These are phyloP conservation scores for Kryptolebias marmoratus DNA, from an alignment of 2,113 vertebrate genomes.

Conservation along the genomic window DNA sequence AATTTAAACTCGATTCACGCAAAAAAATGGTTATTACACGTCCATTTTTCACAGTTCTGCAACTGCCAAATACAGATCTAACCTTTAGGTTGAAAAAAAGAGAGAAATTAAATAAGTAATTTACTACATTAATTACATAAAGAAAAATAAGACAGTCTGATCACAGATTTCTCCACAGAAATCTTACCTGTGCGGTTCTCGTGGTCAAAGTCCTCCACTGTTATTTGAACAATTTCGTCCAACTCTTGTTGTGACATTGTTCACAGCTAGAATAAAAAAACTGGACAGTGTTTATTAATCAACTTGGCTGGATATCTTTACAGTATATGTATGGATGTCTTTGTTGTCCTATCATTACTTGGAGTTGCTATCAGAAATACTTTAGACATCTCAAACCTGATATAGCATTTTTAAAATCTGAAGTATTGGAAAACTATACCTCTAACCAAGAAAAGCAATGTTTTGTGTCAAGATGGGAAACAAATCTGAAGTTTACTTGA, in stretches of 20 bases:
- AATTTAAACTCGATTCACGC: not conserved
- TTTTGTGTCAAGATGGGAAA: too few species aligned
- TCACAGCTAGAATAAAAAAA: constrained; percentile 71
- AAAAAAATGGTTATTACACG: not conserved
- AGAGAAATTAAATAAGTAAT: not conserved
- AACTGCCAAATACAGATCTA: not conserved
- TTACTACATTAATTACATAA: not conserved
- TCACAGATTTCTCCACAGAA: not conserved
- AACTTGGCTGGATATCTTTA: not conserved
- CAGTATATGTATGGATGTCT: not conserved
- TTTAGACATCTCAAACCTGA: not conserved
- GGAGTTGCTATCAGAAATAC: not conserved
- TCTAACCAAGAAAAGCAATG: too few species aligned
- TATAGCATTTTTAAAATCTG: too few species aligned
- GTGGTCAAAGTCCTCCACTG: constrained; percentile 91
- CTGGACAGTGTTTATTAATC: not conserved
- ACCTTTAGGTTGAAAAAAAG: not conserved
- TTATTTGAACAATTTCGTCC: constrained; percentile 96
- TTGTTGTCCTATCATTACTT: not conserved
- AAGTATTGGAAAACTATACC: too few species aligned
- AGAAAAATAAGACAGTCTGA: not conserved
- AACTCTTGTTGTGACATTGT: constrained; percentile 97
- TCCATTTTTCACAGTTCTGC: not conserved
- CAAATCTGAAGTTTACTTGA: too few species aligned
- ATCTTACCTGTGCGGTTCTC: constrained; percentile 87